Base-by-base conservation (phyloP, 2,888 invertebrate species). In the Protophormia terraenovae region DNA sequence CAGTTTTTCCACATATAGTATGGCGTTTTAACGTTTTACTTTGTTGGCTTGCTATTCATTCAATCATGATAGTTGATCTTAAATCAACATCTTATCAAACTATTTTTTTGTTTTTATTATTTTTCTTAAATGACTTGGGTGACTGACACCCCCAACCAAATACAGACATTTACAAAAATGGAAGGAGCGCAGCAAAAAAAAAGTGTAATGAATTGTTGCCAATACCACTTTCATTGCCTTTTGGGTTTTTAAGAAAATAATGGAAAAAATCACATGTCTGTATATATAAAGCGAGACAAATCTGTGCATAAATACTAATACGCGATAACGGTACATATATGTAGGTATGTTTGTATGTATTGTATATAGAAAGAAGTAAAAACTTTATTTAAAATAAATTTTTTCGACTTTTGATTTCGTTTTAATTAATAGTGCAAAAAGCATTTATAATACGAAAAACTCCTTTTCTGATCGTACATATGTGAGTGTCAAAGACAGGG, bases 121-220 rank as follows among this genome's bases (percentile, higher is more conserved):
- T 38, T 22, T 22, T 53, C 4, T 55, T 72, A 76, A 35, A 64
- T 77, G 82, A 72, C 76, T 58, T 76, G 82, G 82, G 82, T 83
- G 76, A 83, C 82, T 82, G 85, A 85, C 85, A 85, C 85, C 85
- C 85, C 78, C 85, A 82, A 82, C 82, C 82, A 82, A 79, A 79
- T 69, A 45, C 77, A 72, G 83, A 47, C 69, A 64, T 76, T 71
- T 71, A 72, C 76, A 22, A 64, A 76, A 77, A 84, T 53, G 50
- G 66, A n/a, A 76, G 60, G 22, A 75, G 32, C 16, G 32, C 7
- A 14, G 50, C 38, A 69, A 83, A 76, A 79, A n/a, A n/a, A n/a
- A n/a, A n/a, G n/a, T n/a, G n/a, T n/a, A n/a, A 64, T 80, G 64
- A 76, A 81, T 81, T 77, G 84, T 81, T 81, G 81, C 27, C 71